Conservation (phyloP, 2,113 vertebrate species). For the Tachysurus fulvidraco region DNA sequence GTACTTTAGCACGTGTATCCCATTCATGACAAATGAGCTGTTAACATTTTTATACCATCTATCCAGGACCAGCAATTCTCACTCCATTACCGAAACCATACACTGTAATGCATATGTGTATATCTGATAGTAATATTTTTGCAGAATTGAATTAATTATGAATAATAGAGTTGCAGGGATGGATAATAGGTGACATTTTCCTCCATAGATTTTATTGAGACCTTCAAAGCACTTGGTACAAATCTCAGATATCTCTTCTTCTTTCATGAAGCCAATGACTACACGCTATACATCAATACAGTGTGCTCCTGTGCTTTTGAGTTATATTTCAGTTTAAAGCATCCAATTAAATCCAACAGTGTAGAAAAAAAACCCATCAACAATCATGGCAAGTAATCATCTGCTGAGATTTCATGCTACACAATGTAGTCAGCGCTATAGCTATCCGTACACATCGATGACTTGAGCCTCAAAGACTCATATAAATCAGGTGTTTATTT, state of each 20-base stretch:
- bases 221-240: neutral
- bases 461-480: neutral
- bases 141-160: neutral
- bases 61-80: constrained; percentile 37
- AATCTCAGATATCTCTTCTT: neutral
- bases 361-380: neutral
- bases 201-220: neutral
- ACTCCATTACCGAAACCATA: constrained; percentile 44
- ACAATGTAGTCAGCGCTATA: neutral
- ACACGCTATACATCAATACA: neutral
- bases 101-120: constrained; percentile 13
- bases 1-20: constrained; percentile 68
- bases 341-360: neutral
- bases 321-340: neutral
- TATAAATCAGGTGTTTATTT: neutral
- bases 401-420: neutral
- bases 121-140: constrained; percentile 20
- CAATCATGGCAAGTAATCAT: neutral
- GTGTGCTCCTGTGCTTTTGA: neutral
- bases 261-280: neutral
- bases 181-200: neutral
- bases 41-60: constrained; percentile 47
- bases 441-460: neutral
- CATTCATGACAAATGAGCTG: constrained; percentile 58
- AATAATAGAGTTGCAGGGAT: neutral